Percentiles rank a stretch among this genome's conserved stretches.
These are phyloP conservation scores for Molothrus ater DNA, from an alignment of 2,797 vertebrate genomes.

Conservation along the genomic window DNA sequence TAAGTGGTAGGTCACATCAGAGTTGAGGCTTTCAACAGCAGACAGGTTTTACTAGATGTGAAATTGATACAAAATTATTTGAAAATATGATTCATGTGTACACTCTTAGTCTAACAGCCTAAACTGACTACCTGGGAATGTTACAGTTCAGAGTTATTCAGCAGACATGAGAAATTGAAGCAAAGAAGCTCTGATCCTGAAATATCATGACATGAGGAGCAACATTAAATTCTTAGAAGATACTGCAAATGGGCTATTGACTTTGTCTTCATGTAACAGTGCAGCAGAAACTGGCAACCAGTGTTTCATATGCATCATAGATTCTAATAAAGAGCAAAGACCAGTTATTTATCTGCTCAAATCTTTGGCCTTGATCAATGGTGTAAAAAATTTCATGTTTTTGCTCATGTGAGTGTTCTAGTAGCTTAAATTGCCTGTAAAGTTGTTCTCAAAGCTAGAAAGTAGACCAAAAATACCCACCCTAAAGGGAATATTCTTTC, in stretches of 20 bases:
- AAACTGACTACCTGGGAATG: background rate
- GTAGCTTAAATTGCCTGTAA: background rate
- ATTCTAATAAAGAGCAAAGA: background rate
- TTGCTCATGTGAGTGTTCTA: background rate
- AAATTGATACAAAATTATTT: background rate
- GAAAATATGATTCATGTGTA: background rate
- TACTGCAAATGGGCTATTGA: background rate
- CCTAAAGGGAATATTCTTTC: background rate
- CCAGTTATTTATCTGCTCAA: background rate
- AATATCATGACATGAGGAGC: background rate
- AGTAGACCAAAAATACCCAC: background rate
- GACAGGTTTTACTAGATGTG: background rate
- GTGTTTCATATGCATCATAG: background rate
- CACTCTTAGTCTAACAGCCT: background rate
- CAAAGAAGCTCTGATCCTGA: background rate
- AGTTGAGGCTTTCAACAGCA: background rate
- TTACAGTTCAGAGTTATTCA: background rate
- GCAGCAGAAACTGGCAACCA: background rate
- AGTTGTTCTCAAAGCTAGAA: background rate
- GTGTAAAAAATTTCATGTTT: background rate
- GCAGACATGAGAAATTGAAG: background rate
- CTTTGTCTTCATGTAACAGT: background rate
- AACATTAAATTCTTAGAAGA: background rate
- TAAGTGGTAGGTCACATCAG: background rate
- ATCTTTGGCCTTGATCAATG: background rate